Evolutionary conservation across 2,113 vertebrate genomes (phyloP).

Genomic region (Sinocyclocheilus anophthalmus): DNA sequence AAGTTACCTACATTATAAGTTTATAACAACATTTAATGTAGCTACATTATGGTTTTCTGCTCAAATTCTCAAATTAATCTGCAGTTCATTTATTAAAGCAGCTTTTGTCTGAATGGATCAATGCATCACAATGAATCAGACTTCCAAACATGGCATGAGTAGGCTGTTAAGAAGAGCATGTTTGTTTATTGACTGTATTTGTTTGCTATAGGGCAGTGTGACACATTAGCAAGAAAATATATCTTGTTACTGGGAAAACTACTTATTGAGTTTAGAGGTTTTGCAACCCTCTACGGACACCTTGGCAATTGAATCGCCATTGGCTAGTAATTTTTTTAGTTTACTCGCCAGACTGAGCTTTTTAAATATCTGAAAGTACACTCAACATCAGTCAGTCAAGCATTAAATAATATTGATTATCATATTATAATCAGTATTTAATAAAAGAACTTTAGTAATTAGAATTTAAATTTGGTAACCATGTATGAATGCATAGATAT

Average conservation of each 20-base stretch:
- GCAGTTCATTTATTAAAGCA: neutral
- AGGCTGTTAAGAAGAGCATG: neutral
- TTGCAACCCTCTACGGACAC: no score
- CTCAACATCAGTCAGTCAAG: no score
- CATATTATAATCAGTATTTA: no score
- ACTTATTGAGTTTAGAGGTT: slow-evolving; percentile 68
- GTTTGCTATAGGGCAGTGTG: neutral
- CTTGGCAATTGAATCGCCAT: no score
- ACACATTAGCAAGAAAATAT: neutral
- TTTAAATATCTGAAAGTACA: no score
- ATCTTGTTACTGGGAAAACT: neutral
- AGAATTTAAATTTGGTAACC: no score
- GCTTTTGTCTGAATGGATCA: neutral
- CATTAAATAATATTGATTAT: no score
- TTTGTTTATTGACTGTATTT: neutral
- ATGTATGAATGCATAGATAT: no score
- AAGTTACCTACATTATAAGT: neutral
- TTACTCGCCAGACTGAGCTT: no score
- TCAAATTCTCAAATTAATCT: neutral
- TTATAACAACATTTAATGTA: neutral
- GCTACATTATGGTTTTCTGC: neutral
- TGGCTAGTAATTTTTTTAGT: no score
- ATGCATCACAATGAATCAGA: neutral
- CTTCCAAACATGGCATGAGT: neutral
- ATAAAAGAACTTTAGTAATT: no score